phyloP scores from a whole-genome alignment of 2,888 invertebrate species.

The Celastrina argiolus region DNA sequence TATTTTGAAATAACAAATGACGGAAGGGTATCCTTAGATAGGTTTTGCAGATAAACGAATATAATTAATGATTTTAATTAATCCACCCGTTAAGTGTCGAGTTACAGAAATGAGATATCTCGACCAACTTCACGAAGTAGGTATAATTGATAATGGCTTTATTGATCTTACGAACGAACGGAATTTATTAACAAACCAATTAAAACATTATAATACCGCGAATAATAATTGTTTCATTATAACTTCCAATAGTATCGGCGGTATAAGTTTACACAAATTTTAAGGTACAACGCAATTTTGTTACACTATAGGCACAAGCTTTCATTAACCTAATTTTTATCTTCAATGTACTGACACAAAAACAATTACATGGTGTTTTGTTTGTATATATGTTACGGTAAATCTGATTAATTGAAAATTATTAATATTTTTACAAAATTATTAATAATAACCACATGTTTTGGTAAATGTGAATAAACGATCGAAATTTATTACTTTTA shows the following conservation, averaged over 20 bases:
- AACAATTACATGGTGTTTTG: too few species aligned
- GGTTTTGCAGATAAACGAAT: conserved; percentile 68
- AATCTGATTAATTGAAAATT: too few species aligned
- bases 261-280: not conserved
- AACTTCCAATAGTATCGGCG: not conserved
- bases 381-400: too few species aligned
- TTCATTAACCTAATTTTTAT: not conserved
- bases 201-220: conserved; percentile 2
- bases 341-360: too few species aligned
- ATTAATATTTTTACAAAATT: too few species aligned
- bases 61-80: conserved; percentile 74
- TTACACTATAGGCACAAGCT: not conserved
- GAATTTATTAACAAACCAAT: conserved; percentile 12
- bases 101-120: conserved; percentile 66
- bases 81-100: conserved; percentile 65
- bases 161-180: conserved; percentile 15
- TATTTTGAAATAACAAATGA: conserved; percentile 56
- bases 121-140: conserved; percentile 26
- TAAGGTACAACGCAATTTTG: not conserved
- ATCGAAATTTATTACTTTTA: too few species aligned
- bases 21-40: conserved; percentile 61
- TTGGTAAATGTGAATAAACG: too few species aligned
- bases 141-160: conserved; percentile 15
- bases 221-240: conserved; percentile 7
- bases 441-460: too few species aligned